Evolutionary conservation across 2,797 vertebrate species (phyloP).

Genomic region (Enteromius trimaculatus): DNA sequence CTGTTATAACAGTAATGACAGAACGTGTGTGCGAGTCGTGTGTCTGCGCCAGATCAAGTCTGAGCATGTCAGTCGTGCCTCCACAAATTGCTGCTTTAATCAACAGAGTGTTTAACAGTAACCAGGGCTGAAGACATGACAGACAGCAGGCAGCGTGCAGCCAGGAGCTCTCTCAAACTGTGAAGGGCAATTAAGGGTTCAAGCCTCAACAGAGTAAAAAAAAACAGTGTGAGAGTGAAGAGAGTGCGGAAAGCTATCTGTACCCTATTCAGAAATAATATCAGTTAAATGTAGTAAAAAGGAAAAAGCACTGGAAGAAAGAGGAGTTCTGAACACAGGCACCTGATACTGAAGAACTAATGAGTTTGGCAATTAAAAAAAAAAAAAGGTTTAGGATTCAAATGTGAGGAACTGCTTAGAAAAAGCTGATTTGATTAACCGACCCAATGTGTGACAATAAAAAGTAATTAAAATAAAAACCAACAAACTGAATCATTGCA

Average conservation of each 20-base stretch:
- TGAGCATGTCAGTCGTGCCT: constrained; percentile 54
- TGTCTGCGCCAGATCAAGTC: constrained; percentile 36
- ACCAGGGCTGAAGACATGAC: constrained; percentile 56
- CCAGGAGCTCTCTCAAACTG: constrained; percentile 28
- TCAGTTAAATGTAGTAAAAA: neutral
- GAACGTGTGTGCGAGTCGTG: constrained; percentile 30
- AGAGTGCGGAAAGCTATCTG: neutral
- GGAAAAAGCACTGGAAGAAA: neutral
- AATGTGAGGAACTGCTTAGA: neutral
- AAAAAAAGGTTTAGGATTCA: neutral
- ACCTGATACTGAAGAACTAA: neutral
- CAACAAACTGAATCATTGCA: neutral
- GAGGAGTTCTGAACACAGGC: neutral
- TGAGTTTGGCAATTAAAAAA: neutral
- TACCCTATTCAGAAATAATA: neutral
- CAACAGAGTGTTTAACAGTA: constrained; percentile 61
- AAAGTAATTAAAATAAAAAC: neutral
- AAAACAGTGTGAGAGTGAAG: neutral
- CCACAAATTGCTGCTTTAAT: constrained; percentile 62
- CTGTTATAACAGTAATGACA: constrained; percentile 50
- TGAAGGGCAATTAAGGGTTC: constrained; percentile 52
- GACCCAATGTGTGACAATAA: neutral
- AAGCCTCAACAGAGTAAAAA: no score
- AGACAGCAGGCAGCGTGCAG: constrained; percentile 48
- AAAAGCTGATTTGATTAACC: neutral